These are phyloP conservation scores for Pseudomyrmex flavicornis DNA, from an alignment of 1,140 invertebrate genomes.

Conservation along the genomic window DNA sequence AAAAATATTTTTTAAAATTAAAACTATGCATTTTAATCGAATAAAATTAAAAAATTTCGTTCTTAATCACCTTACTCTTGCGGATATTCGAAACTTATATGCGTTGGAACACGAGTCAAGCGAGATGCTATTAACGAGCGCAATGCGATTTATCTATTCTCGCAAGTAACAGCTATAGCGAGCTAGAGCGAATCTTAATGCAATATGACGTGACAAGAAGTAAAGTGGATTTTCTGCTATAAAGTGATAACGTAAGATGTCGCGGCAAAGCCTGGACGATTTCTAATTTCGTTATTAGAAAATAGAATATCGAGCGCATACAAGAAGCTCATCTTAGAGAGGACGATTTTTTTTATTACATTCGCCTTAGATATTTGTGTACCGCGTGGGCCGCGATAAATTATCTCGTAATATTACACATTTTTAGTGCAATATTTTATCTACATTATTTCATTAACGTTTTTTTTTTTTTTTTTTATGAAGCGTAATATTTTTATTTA, in stretches of 20 bases:
- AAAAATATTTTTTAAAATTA: too few relatives aligned
- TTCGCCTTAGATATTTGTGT: constrained; percentile 1
- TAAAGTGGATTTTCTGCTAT: constrained; percentile 56
- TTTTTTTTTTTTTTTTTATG: background rate
- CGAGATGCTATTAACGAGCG: constrained; percentile 32
- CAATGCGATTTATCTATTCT: constrained; percentile 48
- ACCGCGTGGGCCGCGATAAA: background rate
- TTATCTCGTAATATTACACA: background rate
- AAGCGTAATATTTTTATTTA: background rate
- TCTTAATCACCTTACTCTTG: too few relatives aligned
- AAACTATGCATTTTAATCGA: too few relatives aligned
- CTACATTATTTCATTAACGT: background rate
- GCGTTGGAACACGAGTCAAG: background rate
- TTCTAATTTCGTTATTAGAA: constrained; percentile 58
- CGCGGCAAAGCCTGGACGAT: constrained; percentile 43
- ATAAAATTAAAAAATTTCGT: too few relatives aligned
- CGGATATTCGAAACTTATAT: too few relatives aligned
- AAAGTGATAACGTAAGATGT: constrained; percentile 47
- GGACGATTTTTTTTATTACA: constrained; percentile 8
- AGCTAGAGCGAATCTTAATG: constrained; percentile 46
- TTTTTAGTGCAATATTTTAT: background rate
- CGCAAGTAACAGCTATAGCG: constrained; percentile 27
- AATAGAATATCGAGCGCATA: constrained; percentile 34
- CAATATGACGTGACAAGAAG: constrained; percentile 53
- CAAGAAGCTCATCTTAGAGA: constrained; percentile 27